phyloP scores from a whole-genome alignment of 2,888 invertebrate genomes.

The Sphaerophoria taeniata region DNA sequence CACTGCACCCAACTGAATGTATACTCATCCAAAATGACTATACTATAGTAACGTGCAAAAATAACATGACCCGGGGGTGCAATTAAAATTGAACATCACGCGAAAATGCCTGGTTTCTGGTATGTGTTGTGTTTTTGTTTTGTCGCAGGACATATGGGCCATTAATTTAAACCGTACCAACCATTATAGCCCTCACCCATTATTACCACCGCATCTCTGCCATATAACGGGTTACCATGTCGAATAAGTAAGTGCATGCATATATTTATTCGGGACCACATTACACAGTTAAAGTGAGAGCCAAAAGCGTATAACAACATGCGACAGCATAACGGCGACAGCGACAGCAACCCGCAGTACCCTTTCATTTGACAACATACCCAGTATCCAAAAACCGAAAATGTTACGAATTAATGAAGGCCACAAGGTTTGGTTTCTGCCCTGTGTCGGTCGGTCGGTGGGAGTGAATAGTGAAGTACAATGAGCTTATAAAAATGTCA shows the following conservation, averaged over 20 bases:
- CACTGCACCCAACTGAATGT: too few species aligned
- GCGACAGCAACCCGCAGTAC: slow-evolving; percentile 1
- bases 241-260: too few species aligned
- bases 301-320: slow-evolving; percentile 31
- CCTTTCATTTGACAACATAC: neutral
- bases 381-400: slow-evolving; percentile 39
- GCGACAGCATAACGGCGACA: slow-evolving; percentile 1
- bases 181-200: neutral
- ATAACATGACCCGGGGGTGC: slow-evolving; percentile 64
- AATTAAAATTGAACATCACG: slow-evolving; percentile 70
- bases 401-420: slow-evolving; percentile 61
- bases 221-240: neutral
- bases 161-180: slow-evolving; percentile 57
- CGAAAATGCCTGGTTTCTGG: slow-evolving; percentile 19
- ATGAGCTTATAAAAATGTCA: too few species aligned
- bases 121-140: slow-evolving; percentile 33
- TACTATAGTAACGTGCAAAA: slow-evolving; percentile 54
- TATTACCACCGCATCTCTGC: slow-evolving; percentile 8
- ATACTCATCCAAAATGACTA: neutral
- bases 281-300: slow-evolving; percentile 21
- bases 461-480: too few species aligned
- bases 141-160: slow-evolving; percentile 66
- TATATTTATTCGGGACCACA: slow-evolving; percentile 6
- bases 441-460: neutral
- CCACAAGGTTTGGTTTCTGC: slow-evolving; percentile 13